Base-by-base conservation (phyloP, 2,113 vertebrate genomes). In the Coturnix japonica region DNA sequence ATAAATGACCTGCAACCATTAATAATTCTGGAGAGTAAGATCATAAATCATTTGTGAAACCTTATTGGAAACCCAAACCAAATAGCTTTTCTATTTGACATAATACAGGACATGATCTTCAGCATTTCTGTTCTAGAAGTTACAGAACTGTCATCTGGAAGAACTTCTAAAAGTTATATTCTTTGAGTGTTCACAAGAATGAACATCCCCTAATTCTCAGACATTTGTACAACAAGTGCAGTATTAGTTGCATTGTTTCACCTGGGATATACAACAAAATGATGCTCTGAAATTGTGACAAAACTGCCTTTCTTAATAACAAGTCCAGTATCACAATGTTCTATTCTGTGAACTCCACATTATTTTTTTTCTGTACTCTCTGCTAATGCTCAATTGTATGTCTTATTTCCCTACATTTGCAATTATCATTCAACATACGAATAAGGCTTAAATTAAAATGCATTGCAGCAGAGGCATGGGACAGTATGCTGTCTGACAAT, bases 1-100 rank as follows among this genome's bases (percentile, higher is more conserved):
- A 87, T 84, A 90, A 54, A 57, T 87, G 49, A 33, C 63, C 35
- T 59, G 30, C 11, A 53, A 90, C 81, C 88, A 63, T 90, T 91
- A 91, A 28, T 84, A 53, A 43, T 85, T 90, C 70, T 88, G 86
- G 80, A 81, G 35, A 65, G 66, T 60, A 71, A 80, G 77, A 78
- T 75, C 90, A 89, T 86, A 93, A 94, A 91, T 95, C 61, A 88
- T 81, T 93, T 78, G 47, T 81, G 83, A 94, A 83, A 86, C 26
- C 21, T 53, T 79, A 84, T 54, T 86, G 65, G 74, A 91, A 88
- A 69, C 7, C 6, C 14, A 61, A 21, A 69, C 39, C 78, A 91
- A 90, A 95, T 53, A 73, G 30, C 35, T 90, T 91, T 90, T 86
- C 44, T 31, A 28, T 86, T 81, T 84, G 31, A 89, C 13, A 8